phyloP scores from a whole-genome alignment of 2,888 invertebrate species.

The Dicranocentrus wangi region DNA sequence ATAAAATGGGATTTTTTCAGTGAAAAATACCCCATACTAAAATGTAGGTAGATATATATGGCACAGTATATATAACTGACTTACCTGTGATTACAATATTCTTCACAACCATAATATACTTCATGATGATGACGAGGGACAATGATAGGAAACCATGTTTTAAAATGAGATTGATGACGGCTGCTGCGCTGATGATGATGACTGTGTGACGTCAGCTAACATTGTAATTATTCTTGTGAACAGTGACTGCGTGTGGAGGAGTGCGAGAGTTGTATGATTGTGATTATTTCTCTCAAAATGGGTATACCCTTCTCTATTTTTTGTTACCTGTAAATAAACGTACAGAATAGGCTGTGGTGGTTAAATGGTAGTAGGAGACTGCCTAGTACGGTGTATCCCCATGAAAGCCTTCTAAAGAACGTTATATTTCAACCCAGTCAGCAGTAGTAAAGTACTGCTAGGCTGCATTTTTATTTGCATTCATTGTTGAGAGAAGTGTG shows the following conservation, averaged over 20 bases:
- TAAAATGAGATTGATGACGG: conserved; percentile 47
- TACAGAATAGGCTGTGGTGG: too few species aligned
- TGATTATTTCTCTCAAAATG: conserved; percentile 6
- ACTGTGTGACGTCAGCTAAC: not conserved
- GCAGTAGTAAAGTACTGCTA: conserved; percentile 3
- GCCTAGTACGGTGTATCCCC: too few species aligned
- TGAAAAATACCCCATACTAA: too few species aligned
- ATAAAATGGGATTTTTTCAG: not conserved
- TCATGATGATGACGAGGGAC: conserved; percentile 27
- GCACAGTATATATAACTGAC: not conserved
- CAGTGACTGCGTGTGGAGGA: conserved; percentile 16
- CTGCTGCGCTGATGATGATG: conserved; percentile 6
- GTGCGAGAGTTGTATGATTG: conserved; percentile 15
- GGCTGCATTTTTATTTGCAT: conserved; percentile 6
- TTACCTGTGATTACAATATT: conserved; percentile 14
- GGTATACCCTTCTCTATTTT: conserved; percentile 16
- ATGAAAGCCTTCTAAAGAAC: too few species aligned
- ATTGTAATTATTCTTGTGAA: not conserved
- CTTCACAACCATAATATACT: conserved; percentile 23
- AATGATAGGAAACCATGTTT: conserved; percentile 52
- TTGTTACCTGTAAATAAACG: conserved; percentile 2
- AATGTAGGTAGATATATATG: too few species aligned
- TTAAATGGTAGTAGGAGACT: too few species aligned
- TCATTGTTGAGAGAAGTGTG: conserved; percentile 1
- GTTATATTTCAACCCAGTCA: not conserved